Evolutionary conservation across 2,888 invertebrate genomes (phyloP), one percentile per base, ranked within the genome.

Genomic region (Girardia tigrina): DNA sequence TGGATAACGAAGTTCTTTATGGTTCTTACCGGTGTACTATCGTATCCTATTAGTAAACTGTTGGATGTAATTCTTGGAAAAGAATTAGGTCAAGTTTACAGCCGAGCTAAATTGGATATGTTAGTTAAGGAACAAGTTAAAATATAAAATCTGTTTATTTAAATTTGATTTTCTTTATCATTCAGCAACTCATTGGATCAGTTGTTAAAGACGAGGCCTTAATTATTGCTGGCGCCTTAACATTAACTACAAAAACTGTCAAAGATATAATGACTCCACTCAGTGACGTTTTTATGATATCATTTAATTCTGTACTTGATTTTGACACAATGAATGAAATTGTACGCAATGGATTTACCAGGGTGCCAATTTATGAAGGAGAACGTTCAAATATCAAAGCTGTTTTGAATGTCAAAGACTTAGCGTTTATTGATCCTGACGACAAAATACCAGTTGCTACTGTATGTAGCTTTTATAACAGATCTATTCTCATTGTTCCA

Each of bases 381-480:
- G 89, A 89, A 0, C 87, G 88, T 16, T 20, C 79, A 88, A 90
- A 94, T 85, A 92, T 97, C 79, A 89, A 94, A 16, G 91, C 92
- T 4, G 88, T 98, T 82, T 87, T 99, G 26, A 95, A 94, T 86
- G 94, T 94, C 81, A 98, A 98, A 85, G 98, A 99, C 86, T 87
- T 99, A 81, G 95, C 97, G 0, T 91, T 98, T 83, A 90, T 98
- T 79, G 98, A 98, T 86, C 94, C 98, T 0, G 95, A 97, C 84
- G 97, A 98, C 86, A 92, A 92, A 85, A 94, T 93, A 16, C 92
- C 92, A 0, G 86, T 97, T 77, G 90, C 90, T 81, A 93, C 94
- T 0, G 88, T 95, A 75, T 92, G 92, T 85, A 91, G 92, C 85
- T 95, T 94, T 86, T 85, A 85, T 86, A 71, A 36, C 20, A 6